Evolutionary conservation across 2,113 vertebrate species (phyloP).

Genomic region (Odontesthes bonariensis): DNA sequence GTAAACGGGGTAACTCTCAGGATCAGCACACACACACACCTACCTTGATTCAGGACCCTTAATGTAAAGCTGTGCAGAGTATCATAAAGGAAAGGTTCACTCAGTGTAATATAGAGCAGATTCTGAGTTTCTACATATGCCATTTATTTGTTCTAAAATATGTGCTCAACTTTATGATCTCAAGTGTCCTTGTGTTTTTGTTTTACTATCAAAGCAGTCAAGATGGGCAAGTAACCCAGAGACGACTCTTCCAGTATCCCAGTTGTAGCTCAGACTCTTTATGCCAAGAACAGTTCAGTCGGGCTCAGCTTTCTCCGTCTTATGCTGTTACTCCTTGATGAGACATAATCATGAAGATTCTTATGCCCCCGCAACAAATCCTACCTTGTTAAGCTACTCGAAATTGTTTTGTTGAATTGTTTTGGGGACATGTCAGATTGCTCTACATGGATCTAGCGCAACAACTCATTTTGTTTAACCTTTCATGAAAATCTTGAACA

Average conservation of each 20-base stretch:
- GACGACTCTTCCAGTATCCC: not conserved
- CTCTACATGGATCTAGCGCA: no score
- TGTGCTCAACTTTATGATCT: slow-evolving; percentile 3
- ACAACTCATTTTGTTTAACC: no score
- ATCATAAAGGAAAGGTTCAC: slow-evolving; percentile 12
- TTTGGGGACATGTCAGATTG: no score
- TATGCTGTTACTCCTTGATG: no score
- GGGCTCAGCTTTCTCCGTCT: no score
- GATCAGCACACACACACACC: not conserved
- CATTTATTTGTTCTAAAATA: not conserved
- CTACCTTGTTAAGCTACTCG: no score
- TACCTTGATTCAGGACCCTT: not conserved
- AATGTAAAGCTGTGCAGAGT: slow-evolving; percentile 13
- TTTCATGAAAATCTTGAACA: no score
- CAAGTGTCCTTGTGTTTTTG: not conserved
- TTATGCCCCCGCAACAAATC: no score
- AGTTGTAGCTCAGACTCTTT: not conserved
- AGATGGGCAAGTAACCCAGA: slow-evolving; percentile 8
- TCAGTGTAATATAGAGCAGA: slow-evolving; percentile 1
- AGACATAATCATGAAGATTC: no score
- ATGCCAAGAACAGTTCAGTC: no score
- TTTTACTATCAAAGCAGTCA: slow-evolving; percentile 28
- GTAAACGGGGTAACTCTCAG: not conserved
- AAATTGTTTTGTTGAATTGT: no score
- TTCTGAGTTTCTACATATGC: slow-evolving; percentile 10